A percentile compares a stretch with the other conserved stretches of the same genome.
Evolutionary conservation across 2,888 invertebrate species (phyloP).

Genomic region (Lepidocyrtoides sp.): DNA sequence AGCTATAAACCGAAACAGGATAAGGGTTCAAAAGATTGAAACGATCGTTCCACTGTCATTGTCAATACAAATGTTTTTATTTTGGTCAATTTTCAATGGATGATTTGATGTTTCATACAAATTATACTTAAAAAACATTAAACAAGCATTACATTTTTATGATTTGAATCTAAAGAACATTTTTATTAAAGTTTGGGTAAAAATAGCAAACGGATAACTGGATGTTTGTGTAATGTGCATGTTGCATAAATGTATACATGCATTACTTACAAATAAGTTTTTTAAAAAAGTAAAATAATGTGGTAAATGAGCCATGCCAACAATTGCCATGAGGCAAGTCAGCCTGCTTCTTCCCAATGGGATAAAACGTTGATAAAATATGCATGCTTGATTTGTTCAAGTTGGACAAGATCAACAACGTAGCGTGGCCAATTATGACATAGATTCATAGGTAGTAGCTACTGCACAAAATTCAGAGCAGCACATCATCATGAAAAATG

Average conservation of each 20-base stretch:
- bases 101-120: constrained; percentile 6
- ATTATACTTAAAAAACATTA: constrained; percentile 8
- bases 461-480: not conserved
- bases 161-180: not conserved
- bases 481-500: not conserved
- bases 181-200: not conserved
- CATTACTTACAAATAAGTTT: not conserved
- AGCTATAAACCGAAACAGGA: not conserved
- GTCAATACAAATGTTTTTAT: not conserved
- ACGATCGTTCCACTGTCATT: not conserved
- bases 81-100: constrained; percentile 1
- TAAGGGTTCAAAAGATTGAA: constrained; percentile 25
- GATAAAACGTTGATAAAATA: not conserved
- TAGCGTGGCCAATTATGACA: not conserved
- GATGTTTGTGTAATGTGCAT: too few relatives aligned
- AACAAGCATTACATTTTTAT: not conserved
- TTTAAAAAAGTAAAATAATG: not conserved
- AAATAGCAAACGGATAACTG: constrained; percentile 1
- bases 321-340: not conserved
- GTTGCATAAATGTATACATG: not conserved
- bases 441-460: not conserved
- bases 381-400: constrained; percentile 11
- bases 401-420: not conserved
- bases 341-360: not conserved
- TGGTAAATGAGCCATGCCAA: not conserved